phyloP scores from a whole-genome alignment of 2,113 vertebrate genomes.

The Sciurus niger region DNA sequence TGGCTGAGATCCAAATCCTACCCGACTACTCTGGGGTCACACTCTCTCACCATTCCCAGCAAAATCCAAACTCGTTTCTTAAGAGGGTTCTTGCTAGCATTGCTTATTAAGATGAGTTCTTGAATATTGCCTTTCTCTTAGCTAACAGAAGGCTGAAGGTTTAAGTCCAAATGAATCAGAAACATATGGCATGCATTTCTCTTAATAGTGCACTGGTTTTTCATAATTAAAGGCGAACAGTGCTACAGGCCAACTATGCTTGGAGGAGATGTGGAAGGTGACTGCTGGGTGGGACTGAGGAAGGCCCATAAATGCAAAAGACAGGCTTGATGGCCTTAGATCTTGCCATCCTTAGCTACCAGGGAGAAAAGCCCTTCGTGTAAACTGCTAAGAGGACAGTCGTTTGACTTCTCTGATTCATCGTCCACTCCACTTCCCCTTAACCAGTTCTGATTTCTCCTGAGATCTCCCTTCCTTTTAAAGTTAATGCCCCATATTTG shows the following conservation, averaged over 20 bases:
- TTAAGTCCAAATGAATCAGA: slow-evolving; percentile 73
- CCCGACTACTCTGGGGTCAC: neutral
- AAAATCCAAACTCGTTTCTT: slow-evolving; percentile 69
- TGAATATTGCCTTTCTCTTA: slow-evolving; percentile 72
- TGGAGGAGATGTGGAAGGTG: slow-evolving; percentile 58
- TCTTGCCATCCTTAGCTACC: slow-evolving; percentile 10
- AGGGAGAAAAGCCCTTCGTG: neutral
- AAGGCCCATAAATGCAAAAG: neutral
- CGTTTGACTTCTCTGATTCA: neutral
- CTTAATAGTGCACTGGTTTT: slow-evolving; percentile 36
- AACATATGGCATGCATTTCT: slow-evolving; percentile 74
- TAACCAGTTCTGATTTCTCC: neutral
- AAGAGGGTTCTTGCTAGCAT: neutral
- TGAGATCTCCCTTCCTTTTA: neutral
- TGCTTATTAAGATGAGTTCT: slow-evolving; percentile 62
- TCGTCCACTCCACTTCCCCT: too few species aligned
- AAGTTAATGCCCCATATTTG: neutral
- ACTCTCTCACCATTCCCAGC: slow-evolving; percentile 7
- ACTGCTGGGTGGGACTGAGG: neutral
- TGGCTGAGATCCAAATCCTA: slow-evolving; percentile 41
- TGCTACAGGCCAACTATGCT: slow-evolving; percentile 21
- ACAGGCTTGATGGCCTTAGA: neutral
- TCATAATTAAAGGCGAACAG: slow-evolving; percentile 73
- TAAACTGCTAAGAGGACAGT: neutral
- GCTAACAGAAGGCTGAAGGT: slow-evolving; percentile 51